Evolutionary conservation across 2,888 invertebrate genomes (phyloP).

Genomic region (Globia sparganii): DNA sequence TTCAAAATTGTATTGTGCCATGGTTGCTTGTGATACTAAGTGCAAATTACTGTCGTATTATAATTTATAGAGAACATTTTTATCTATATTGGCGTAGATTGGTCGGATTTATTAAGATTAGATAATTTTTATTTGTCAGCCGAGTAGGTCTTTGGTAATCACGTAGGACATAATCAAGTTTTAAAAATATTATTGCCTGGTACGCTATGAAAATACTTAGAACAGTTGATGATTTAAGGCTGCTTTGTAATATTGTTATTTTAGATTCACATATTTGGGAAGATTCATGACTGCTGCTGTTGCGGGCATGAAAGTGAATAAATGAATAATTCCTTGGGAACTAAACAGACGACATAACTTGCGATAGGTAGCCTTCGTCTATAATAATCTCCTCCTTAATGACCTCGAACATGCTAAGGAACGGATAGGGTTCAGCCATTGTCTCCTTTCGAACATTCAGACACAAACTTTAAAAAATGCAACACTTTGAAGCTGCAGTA

Average conservation of each 20-base stretch:
- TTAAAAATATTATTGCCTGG: not conserved
- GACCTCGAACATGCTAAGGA: not conserved
- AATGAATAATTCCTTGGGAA: not conserved
- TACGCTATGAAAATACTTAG: not conserved
- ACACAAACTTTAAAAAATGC: not conserved
- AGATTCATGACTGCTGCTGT: not conserved
- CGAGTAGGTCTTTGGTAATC: not conserved
- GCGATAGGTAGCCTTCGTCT: not conserved
- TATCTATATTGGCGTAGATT: slow-evolving; percentile 26
- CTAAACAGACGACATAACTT: not conserved
- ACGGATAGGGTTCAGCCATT: not conserved
- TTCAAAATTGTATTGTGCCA: slow-evolving; percentile 68
- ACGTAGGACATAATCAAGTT: slow-evolving; percentile 2
- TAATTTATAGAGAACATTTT: slow-evolving; percentile 32
- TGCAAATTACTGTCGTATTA: not conserved
- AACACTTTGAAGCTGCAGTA: not conserved
- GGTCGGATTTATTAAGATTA: slow-evolving; percentile 26
- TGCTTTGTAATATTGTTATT: not conserved
- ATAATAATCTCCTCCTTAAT: not conserved
- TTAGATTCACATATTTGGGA: not conserved
- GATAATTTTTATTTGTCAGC: slow-evolving; percentile 12
- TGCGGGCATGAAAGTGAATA: not conserved
- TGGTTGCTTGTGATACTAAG: slow-evolving; percentile 45
- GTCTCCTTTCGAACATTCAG: not conserved
- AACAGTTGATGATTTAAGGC: not conserved